Conservation (phyloP, 1,140 invertebrate species). For the Orchesella cincta region DNA sequence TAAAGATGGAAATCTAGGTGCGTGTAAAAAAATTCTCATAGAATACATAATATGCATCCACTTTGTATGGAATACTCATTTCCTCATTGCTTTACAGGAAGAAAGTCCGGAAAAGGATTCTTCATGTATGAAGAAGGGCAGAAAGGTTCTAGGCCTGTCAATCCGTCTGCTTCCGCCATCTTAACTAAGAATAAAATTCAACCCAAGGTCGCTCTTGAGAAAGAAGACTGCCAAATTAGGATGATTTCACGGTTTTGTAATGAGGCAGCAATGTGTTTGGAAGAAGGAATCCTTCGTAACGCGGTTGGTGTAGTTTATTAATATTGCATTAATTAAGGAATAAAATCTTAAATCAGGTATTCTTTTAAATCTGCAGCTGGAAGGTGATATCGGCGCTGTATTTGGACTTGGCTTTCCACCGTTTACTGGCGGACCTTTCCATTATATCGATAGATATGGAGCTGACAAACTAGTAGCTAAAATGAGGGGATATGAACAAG, state of each 20-base stretch:
- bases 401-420: slow-evolving; percentile 99
- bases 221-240: slow-evolving; percentile 88
- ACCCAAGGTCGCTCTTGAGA: slow-evolving; percentile 74
- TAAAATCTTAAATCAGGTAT: neutral
- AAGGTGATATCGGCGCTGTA: slow-evolving; percentile 97
- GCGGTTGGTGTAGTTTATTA: slow-evolving; percentile 67
- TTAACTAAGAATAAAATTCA: slow-evolving; percentile 77
- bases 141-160: slow-evolving; percentile 75
- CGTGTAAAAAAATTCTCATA: too few relatives aligned
- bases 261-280: slow-evolving; percentile 92
- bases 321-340: too few relatives aligned
- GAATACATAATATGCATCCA: too few relatives aligned
- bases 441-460: slow-evolving; percentile 92
- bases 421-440: slow-evolving; percentile 79
- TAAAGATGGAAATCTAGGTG: slow-evolving; percentile 81
- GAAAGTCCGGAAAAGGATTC: slow-evolving; percentile 93
- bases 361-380: slow-evolving; percentile 65
- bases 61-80: too few relatives aligned
- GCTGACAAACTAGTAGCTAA: slow-evolving; percentile 85
- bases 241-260: slow-evolving; percentile 94
- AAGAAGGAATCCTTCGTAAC: slow-evolving; percentile 92
- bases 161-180: slow-evolving; percentile 76
- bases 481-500: slow-evolving; percentile 80
- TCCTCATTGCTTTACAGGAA: too few relatives aligned
- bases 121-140: slow-evolving; percentile 84